Evolutionary conservation across 2,888 invertebrate genomes (phyloP).

Genomic region (Dastarcus helophoroides): DNA sequence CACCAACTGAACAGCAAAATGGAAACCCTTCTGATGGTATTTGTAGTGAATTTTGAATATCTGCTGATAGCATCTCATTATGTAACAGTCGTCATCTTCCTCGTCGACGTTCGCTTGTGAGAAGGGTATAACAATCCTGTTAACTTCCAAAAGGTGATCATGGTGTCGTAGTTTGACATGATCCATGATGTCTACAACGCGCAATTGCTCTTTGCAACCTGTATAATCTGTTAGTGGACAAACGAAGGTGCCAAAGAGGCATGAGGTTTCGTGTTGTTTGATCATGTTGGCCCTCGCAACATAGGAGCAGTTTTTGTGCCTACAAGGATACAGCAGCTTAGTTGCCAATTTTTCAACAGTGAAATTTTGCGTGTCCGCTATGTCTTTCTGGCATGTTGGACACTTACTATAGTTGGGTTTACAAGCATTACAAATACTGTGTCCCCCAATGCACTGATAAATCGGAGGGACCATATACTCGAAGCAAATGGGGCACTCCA

Average conservation of each 20-base stretch:
- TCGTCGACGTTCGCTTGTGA: slow-evolving; percentile 11
- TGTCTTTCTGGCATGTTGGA: slow-evolving; percentile 24
- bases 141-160: slow-evolving; percentile 24
- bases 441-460: slow-evolving; percentile 28
- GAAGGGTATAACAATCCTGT: slow-evolving; percentile 18
- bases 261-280: slow-evolving; percentile 14
- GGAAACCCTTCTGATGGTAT: slow-evolving; percentile 13
- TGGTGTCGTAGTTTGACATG: slow-evolving; percentile 20
- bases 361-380: slow-evolving; percentile 26
- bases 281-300: slow-evolving; percentile 17
- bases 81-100: slow-evolving; percentile 19
- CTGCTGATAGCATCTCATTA: slow-evolving; percentile 18
- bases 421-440: slow-evolving; percentile 28
- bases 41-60: slow-evolving; percentile 25
- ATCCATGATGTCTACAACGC: slow-evolving; percentile 12
- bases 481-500: slow-evolving; percentile 32
- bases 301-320: slow-evolving; percentile 22
- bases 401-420: slow-evolving; percentile 22
- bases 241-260: slow-evolving; percentile 14
- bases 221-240: slow-evolving; percentile 16
- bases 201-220: slow-evolving; percentile 16
- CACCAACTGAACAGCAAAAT: slow-evolving; percentile 25
- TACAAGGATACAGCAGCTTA: slow-evolving; percentile 27
- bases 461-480: slow-evolving; percentile 31
- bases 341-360: slow-evolving; percentile 25